Percentiles rank a stretch among this genome's conserved stretches.
Conservation (phyloP, 1,140 invertebrate species). For the Procambarus virginalis region DNA sequence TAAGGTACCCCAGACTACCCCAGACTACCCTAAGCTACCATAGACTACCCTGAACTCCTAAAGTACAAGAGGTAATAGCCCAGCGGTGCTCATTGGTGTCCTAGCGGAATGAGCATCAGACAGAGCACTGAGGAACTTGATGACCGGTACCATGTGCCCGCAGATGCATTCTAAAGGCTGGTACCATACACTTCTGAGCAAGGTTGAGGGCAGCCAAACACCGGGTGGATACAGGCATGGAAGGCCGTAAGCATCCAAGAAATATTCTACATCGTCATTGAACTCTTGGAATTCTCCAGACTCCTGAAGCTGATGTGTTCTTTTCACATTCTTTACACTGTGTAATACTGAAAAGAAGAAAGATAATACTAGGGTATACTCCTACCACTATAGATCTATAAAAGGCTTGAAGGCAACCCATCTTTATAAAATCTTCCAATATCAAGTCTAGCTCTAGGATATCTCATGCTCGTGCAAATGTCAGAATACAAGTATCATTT, state of each 20-base stretch:
- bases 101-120: constrained; percentile 86
- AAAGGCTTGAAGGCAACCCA: too few relatives aligned
- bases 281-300: constrained; percentile 98
- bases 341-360: constrained; percentile 82
- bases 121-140: constrained; percentile 95
- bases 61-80: too few relatives aligned
- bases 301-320: constrained; percentile 97
- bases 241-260: constrained; percentile 93
- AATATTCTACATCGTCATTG: constrained; percentile 97
- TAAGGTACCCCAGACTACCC: too few relatives aligned
- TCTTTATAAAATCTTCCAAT: too few relatives aligned
- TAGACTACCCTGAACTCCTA: too few relatives aligned
- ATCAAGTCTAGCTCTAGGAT: too few relatives aligned
- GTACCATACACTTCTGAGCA: constrained; percentile 94
- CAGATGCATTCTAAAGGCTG: constrained; percentile 97
- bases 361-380: neutral
- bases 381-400: too few relatives aligned
- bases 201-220: constrained; percentile 93
- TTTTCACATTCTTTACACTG: constrained; percentile 97
- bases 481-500: too few relatives aligned
- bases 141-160: constrained; percentile 95
- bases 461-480: too few relatives aligned
- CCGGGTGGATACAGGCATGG: constrained; percentile 91
- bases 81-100: too few relatives aligned
- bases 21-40: too few relatives aligned